These are phyloP conservation scores for Eupithecia subumbrata DNA, from an alignment of 2,888 invertebrate species.

Conservation along the genomic window DNA sequence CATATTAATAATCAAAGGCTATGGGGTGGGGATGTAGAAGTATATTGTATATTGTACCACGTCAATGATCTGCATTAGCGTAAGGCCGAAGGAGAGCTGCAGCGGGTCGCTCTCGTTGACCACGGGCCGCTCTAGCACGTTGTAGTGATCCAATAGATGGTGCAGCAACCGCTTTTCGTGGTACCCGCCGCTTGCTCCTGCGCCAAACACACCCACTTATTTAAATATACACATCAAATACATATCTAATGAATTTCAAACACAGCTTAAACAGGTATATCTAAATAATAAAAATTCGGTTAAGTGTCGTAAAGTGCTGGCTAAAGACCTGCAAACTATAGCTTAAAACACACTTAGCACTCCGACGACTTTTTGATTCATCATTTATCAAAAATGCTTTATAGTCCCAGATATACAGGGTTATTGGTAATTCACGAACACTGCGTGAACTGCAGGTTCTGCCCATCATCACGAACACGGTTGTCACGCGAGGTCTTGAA, in stretches of 20 bases:
- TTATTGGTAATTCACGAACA: too few species aligned
- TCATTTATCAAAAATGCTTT: neutral
- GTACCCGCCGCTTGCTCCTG: conserved; percentile 93
- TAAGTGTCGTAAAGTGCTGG: neutral
- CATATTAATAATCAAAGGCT: neutral
- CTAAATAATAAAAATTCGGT: neutral
- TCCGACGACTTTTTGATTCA: neutral
- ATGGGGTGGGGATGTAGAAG: neutral
- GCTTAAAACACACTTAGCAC: neutral
- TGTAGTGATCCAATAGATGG: conserved; percentile 96
- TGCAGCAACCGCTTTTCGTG: conserved; percentile 96
- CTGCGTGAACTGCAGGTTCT: too few species aligned
- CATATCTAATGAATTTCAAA: neutral
- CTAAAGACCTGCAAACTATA: neutral
- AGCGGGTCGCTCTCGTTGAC: conserved; percentile 98
- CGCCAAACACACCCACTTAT: conserved; percentile 3
- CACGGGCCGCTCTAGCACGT: conserved; percentile 96
- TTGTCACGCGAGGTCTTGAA: too few species aligned
- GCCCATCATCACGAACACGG: too few species aligned
- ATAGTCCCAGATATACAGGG: too few species aligned
- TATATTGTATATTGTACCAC: conserved; percentile 85
- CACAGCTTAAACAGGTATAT: neutral
- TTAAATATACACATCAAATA: neutral
- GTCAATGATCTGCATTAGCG: conserved; percentile 98
- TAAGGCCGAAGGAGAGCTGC: conserved; percentile 97